Evolutionary conservation across 2,113 vertebrate genomes (phyloP).

Genomic region (Ellobius talpinus): DNA sequence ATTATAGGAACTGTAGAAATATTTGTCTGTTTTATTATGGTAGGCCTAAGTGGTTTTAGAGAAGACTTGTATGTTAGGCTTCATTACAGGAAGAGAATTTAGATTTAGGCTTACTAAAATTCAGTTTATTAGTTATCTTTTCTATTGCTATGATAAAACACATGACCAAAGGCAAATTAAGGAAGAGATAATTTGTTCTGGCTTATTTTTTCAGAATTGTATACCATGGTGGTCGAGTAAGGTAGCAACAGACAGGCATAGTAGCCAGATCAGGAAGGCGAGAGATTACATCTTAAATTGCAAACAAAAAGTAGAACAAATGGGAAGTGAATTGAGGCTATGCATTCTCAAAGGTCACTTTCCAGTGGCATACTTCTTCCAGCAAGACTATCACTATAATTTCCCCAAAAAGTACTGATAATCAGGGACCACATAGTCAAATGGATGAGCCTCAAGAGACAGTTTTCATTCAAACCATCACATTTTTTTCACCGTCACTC

Average conservation of each 20-base stretch:
- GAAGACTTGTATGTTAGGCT: not conserved
- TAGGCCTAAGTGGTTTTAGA: not conserved
- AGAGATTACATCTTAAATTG: not conserved
- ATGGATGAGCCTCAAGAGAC: not conserved
- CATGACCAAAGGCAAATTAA: not conserved
- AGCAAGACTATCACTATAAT: not conserved
- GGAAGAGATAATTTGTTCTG: not conserved
- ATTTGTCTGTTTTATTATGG: not conserved
- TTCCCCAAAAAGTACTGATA: not conserved
- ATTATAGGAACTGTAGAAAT: not conserved
- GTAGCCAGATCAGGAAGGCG: not conserved
- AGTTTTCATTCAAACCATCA: not conserved
- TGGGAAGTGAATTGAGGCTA: not conserved
- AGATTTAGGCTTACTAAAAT: not conserved
- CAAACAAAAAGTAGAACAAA: not conserved
- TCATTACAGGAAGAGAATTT: not conserved
- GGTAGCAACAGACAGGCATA: not conserved
- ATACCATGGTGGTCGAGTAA: not conserved
- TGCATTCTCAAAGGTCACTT: not conserved
- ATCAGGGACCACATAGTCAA: not conserved
- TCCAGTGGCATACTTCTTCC: not conserved
- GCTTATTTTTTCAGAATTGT: not conserved
- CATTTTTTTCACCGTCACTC: too few relatives aligned
- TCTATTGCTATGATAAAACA: not conserved
- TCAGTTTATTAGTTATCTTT: not conserved